These are phyloP conservation scores for Gavialis gangeticus DNA, from an alignment of 2,113 vertebrate genomes.

Conservation along the genomic window DNA sequence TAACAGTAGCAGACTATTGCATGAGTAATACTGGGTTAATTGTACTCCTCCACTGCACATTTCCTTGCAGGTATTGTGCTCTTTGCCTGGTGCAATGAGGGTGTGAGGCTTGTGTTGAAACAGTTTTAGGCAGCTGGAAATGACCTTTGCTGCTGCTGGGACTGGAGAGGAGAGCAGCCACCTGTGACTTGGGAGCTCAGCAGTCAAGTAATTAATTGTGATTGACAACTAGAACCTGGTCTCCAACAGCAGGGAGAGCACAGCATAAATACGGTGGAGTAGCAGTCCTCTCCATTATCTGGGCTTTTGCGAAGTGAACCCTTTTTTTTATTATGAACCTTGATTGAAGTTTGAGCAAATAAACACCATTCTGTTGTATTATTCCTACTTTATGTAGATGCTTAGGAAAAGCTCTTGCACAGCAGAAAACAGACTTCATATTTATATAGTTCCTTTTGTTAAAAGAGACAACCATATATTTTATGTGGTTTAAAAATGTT, in stretches of 20 bases:
- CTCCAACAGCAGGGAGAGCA: not conserved
- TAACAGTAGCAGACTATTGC: no score
- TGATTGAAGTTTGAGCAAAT: not conserved
- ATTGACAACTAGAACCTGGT: not conserved
- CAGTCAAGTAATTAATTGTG: not conserved
- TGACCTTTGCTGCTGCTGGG: not conserved
- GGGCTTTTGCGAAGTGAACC: not conserved
- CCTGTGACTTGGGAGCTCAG: not conserved
- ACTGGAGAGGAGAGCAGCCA: not conserved
- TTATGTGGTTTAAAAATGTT: not conserved
- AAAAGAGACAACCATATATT: not conserved
- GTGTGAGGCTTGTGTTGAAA: not conserved
- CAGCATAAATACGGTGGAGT: not conserved
- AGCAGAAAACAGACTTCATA: not conserved
- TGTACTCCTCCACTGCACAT: not conserved
- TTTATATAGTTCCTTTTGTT: not conserved
- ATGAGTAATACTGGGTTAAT: not conserved
- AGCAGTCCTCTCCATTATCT: not conserved
- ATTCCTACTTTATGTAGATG: not conserved
- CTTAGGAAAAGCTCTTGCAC: not conserved
- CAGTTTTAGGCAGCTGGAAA: not conserved
- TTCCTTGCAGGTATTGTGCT: not conserved
- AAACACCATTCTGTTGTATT: not conserved
- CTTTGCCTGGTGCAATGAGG: not conserved
- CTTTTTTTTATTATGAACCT: not conserved